Percentiles rank a stretch among this genome's conserved stretches.
Conservation (phyloP, 2,888 invertebrate species). For the Melanargia galathea region DNA sequence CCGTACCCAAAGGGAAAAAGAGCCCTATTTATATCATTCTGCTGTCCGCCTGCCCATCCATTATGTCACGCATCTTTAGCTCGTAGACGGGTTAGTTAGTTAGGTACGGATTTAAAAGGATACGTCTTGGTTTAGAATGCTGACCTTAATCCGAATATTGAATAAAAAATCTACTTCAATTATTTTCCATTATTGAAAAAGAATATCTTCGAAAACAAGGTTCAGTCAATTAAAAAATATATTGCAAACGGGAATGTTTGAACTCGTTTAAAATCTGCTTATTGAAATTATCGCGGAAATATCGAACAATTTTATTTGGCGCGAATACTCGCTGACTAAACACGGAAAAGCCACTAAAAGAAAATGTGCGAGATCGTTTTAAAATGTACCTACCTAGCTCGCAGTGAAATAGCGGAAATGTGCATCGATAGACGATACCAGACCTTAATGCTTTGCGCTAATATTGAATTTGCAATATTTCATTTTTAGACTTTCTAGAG, state of each 20-base stretch:
- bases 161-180: too few species aligned
- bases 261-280: background rate
- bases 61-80: too few species aligned
- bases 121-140: too few species aligned
- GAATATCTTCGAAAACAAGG: too few species aligned
- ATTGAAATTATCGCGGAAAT: constrained; percentile 10
- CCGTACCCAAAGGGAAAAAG: too few species aligned
- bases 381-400: background rate
- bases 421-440: constrained; percentile 2
- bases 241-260: background rate
- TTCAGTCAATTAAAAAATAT: background rate
- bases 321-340: constrained; percentile 13
- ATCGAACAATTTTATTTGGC: constrained; percentile 15
- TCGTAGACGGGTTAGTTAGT: too few species aligned
- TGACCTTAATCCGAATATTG: too few species aligned
- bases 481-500: background rate
- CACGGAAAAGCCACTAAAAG: constrained; percentile 20
- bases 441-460: background rate
- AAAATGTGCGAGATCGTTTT: constrained; percentile 11
- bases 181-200: too few species aligned
- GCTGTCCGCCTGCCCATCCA: too few species aligned
- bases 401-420: background rate
- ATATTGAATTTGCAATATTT: constrained; percentile 8
- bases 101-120: too few species aligned
- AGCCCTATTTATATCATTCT: too few species aligned